phyloP scores from a whole-genome alignment of 2,888 invertebrate species.

The Alcis repandata region DNA sequence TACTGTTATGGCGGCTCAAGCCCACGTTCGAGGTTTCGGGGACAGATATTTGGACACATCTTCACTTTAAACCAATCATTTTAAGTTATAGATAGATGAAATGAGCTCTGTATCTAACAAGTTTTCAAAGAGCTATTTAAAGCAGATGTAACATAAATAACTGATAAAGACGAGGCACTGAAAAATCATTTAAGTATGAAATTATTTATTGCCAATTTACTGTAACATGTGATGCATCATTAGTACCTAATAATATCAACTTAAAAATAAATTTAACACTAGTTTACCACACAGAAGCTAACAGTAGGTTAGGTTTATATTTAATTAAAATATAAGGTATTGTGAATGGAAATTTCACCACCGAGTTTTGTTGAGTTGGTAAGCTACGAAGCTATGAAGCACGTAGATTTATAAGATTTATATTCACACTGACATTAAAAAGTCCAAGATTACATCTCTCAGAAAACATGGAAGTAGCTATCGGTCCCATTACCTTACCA shows the following conservation, averaged over 20 bases:
- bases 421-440: too few relatives aligned
- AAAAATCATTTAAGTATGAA: neutral
- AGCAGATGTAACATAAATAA: neutral
- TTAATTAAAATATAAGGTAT: too few relatives aligned
- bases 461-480: too few relatives aligned
- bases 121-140: too few relatives aligned
- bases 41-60: conserved; percentile 12
- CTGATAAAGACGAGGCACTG: neutral
- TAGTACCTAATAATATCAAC: neutral
- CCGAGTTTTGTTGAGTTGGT: too few relatives aligned
- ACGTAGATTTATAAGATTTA: too few relatives aligned
- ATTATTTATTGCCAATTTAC: neutral
- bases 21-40: conserved; percentile 32
- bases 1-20: conserved; percentile 38
- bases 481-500: too few relatives aligned
- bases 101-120: too few relatives aligned
- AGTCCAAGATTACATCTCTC: too few relatives aligned
- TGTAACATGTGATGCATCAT: conserved; percentile 7
- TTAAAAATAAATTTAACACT: neutral
- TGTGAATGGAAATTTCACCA: too few relatives aligned
- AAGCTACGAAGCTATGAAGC: too few relatives aligned
- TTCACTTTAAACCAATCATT: neutral
- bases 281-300: neutral
- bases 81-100: neutral
- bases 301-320: neutral